Evolutionary conservation across 2,113 vertebrate genomes (phyloP), one percentile per base, ranked within the genome.

Genomic region (Lota lota): DNA sequence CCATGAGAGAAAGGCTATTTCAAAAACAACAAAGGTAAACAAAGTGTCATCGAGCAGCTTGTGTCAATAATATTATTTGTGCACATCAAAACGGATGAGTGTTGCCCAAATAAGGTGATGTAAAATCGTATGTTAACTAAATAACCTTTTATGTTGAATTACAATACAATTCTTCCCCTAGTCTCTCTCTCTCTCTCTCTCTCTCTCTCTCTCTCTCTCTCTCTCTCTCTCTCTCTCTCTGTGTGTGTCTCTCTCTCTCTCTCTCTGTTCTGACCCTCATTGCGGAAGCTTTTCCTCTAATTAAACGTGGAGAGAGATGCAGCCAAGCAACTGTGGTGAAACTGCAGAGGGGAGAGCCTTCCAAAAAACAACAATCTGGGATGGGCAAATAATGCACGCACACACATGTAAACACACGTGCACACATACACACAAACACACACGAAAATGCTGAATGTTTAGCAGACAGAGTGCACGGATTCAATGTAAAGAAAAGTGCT

Each of bases 251-350:
- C 53, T 28, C 8, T 61, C 67, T 60, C 63, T 51, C 70, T 72
- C 68, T 33, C 64, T 77, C 69, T 58, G 47, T 79, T 70, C 36
- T 72, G 67, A 85, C 76, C 80, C 78, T 79, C 70, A 74, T 78
- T 81, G 83, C 76, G 67, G 78, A 86, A 79, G 80, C 83, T 89
- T 86, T 89, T 84, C 80, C 80, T 83, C 76, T 87, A 83, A 89
- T 89, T 88, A 90, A 91, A 83, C 70, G 21, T 72, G 76, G 72
- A 68, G 74, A 28, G 28, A 71, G 72, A 79, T 75, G 77, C 83
- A 89, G 83, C 87, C 89, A 88, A 84, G 78, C 72, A 78, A 80
- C 77, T 72, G 73, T 60, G 47, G 70, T 53, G 77, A 87, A 81
- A 76, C 64, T 82, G 82, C 75, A 82, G 66, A 84, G 74, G 75